Evolutionary conservation across 2,797 vertebrate genomes (phyloP).

Genomic region (Enteromius radiatus): DNA sequence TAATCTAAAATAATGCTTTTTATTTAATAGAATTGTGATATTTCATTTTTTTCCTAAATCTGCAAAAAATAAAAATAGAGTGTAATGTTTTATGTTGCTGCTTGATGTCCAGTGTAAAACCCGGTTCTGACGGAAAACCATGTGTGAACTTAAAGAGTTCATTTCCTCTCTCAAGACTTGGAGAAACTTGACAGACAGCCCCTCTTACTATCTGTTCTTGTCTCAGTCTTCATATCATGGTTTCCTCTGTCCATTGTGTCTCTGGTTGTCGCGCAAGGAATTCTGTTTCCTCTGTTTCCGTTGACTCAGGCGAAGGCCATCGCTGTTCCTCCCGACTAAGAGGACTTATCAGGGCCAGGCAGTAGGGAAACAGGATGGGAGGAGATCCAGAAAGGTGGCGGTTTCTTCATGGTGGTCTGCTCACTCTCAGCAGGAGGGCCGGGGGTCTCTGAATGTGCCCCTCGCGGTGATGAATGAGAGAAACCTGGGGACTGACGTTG

Average conservation of each 20-base stretch:
- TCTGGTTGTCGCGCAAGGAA: conserved; percentile 60
- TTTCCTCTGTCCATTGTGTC: conserved; percentile 74
- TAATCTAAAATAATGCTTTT: neutral
- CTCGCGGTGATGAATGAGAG: conserved; percentile 47
- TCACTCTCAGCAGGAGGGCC: conserved; percentile 37
- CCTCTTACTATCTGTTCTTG: conserved; percentile 48
- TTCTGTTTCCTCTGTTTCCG: conserved; percentile 75
- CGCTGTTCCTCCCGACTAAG: conserved; percentile 71
- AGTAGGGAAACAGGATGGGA: conserved; percentile 77
- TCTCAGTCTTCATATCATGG: conserved; percentile 52
- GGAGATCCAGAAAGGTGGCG: conserved; percentile 10
- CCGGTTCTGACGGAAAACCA: neutral
- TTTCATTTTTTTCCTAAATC: neutral
- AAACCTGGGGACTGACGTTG: conserved; percentile 33
- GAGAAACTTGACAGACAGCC: conserved; percentile 10
- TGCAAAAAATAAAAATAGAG: neutral
- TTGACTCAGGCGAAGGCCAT: conserved; percentile 72
- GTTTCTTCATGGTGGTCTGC: conserved; percentile 38
- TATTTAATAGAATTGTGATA: neutral
- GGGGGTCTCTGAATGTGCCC: conserved; percentile 42
- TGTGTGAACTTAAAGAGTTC: neutral
- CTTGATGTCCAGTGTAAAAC: neutral
- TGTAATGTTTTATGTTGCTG: neutral
- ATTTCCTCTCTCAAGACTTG: neutral
- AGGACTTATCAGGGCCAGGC: conserved; percentile 77